Percentiles rank a stretch among this genome's conserved stretches.
Conservation (phyloP, 2,113 vertebrate genomes). For the Sitta europaea region DNA sequence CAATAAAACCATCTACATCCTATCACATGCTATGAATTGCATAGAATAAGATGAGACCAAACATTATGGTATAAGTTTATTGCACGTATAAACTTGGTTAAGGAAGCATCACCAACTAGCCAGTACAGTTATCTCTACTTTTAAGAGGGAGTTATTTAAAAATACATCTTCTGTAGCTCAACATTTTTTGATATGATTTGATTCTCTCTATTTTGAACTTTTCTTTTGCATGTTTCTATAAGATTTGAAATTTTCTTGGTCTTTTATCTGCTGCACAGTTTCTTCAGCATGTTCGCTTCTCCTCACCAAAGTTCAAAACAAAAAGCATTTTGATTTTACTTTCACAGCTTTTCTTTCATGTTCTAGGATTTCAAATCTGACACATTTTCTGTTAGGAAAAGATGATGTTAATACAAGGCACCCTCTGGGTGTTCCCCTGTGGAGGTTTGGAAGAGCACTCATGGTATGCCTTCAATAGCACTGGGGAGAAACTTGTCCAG, state of each 20-base stretch:
- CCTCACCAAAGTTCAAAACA: background rate
- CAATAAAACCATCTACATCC: background rate
- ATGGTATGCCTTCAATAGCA: background rate
- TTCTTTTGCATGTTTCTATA: background rate
- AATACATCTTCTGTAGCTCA: background rate
- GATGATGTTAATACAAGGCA: background rate
- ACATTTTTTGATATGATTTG: background rate
- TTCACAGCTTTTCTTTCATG: background rate
- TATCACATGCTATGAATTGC: background rate
- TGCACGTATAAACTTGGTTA: background rate
- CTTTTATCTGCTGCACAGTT: background rate
- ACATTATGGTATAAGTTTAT: background rate
- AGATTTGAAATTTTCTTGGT: background rate
- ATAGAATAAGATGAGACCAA: background rate
- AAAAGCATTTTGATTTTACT: background rate
- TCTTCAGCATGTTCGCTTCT: background rate
- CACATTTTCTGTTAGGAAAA: background rate
- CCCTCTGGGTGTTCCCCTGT: background rate
- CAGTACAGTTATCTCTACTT: background rate
- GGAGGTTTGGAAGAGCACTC: background rate
- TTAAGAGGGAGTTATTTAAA: background rate
- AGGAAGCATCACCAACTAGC: background rate
- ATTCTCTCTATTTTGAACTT: background rate
- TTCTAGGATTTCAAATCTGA: background rate
- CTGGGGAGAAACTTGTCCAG: background rate